phyloP scores from a whole-genome alignment of 2,888 invertebrate genomes.

The Chaitophorus viminalis region DNA sequence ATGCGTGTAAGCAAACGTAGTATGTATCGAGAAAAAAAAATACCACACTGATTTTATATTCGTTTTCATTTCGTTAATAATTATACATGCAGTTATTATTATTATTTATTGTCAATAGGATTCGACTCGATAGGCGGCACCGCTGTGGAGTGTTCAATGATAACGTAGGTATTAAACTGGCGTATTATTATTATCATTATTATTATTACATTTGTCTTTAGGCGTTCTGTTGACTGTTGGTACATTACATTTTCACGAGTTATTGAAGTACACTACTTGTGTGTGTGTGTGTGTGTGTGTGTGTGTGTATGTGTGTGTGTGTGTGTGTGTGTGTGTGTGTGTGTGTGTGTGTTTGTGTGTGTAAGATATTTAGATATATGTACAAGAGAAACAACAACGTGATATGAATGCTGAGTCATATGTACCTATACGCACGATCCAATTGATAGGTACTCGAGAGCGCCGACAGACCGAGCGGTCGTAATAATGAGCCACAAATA shows the following conservation, averaged over 20 bases:
- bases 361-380: background rate
- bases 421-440: too few species aligned
- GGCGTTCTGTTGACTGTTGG: background rate
- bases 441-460: too few species aligned
- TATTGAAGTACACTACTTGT: background rate
- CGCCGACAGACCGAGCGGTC: too few species aligned
- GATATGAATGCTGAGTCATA: too few species aligned
- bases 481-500: background rate
- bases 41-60: background rate
- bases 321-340: too few species aligned
- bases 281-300: too few species aligned
- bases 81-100: background rate
- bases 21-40: background rate
- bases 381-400: too few species aligned
- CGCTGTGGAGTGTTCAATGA: background rate
- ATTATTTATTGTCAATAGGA: background rate
- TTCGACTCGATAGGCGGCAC: background rate
- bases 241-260: slow-evolving; percentile 22
- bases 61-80: background rate
- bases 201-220: slow-evolving; percentile 29
- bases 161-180: slow-evolving; percentile 11
- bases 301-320: background rate
- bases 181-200: slow-evolving; percentile 14
- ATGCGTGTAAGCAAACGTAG: background rate
- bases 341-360: background rate